Evolutionary conservation across 2,797 vertebrate species (phyloP).

Genomic region (Ispidina lecontei): DNA sequence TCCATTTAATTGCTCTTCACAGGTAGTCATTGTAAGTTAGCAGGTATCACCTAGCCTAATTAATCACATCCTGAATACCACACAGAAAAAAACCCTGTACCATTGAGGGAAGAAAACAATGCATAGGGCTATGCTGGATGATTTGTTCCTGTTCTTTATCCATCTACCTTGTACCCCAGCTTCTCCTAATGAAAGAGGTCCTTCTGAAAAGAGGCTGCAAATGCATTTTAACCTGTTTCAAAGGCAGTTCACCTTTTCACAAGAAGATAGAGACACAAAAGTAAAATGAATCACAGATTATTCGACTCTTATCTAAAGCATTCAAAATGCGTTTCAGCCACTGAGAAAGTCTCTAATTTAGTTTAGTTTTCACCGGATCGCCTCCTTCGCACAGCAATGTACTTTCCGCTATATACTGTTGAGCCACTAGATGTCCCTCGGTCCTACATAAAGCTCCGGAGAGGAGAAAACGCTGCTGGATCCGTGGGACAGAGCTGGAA

Average conservation of each 20-base stretch:
- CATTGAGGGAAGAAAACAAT: not conserved
- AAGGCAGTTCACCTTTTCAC: not conserved
- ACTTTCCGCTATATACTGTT: not conserved
- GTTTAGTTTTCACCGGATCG: not conserved
- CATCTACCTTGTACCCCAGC: not conserved
- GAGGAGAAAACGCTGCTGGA: not conserved
- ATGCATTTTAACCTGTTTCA: not conserved
- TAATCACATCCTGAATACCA: not conserved
- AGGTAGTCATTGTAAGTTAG: not conserved
- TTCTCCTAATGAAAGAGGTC: not conserved
- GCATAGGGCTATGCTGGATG: not conserved
- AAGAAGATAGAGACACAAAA: not conserved
- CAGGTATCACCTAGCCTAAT: not conserved
- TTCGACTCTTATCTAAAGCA: not conserved
- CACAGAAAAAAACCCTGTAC: not conserved
- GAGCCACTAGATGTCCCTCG: slow-evolving; percentile 58
- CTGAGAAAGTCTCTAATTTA: not conserved
- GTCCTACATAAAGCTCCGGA: not conserved
- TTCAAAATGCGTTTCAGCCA: not conserved
- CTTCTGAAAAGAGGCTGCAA: not conserved
- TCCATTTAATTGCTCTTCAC: not conserved
- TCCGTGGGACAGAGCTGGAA: not conserved
- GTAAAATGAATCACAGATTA: not conserved
- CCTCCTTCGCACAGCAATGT: accelerated
- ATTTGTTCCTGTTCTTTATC: not conserved